These are phyloP conservation scores for Cephus pulcher DNA, from an alignment of 2,888 invertebrate species.

Conservation along the genomic window DNA sequence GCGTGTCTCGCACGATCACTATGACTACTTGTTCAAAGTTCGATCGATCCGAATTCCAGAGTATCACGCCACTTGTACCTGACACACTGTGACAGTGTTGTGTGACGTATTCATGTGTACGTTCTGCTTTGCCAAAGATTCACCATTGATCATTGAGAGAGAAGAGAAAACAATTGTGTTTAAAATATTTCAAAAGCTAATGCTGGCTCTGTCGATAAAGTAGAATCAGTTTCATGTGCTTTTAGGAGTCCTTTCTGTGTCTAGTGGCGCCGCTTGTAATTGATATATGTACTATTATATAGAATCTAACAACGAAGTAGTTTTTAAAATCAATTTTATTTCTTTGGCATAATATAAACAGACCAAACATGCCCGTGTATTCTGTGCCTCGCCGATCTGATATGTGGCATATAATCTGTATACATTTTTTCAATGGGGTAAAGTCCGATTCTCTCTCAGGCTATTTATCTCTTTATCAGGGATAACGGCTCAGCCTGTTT, in stretches of 20 bases:
- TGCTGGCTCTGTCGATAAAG: background rate
- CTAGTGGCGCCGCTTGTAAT: background rate
- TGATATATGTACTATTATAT: background rate
- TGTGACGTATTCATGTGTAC: conserved; percentile 20
- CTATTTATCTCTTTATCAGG: no score
- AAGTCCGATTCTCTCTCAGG: no score
- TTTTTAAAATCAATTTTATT: no score
- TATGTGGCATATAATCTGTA: no score
- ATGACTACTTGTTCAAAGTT: conserved; percentile 47
- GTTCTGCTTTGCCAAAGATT: background rate
- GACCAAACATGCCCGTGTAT: no score
- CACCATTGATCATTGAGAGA: background rate
- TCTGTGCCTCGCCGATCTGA: no score
- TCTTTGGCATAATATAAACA: no score
- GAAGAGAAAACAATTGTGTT: background rate
- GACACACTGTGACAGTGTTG: conserved; percentile 25
- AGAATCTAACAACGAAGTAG: background rate
- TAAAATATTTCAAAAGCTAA: background rate
- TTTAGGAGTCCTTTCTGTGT: background rate
- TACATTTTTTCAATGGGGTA: no score
- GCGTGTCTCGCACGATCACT: background rate
- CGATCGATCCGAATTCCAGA: conserved; percentile 48
- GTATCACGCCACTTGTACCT: conserved; percentile 46
- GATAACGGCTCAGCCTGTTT: no score
- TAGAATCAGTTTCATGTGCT: background rate